A percentile compares a stretch with the other conserved stretches of the same genome.
Conservation (phyloP, 2,797 vertebrate genomes). For the Hydrolagus colliei region DNA sequence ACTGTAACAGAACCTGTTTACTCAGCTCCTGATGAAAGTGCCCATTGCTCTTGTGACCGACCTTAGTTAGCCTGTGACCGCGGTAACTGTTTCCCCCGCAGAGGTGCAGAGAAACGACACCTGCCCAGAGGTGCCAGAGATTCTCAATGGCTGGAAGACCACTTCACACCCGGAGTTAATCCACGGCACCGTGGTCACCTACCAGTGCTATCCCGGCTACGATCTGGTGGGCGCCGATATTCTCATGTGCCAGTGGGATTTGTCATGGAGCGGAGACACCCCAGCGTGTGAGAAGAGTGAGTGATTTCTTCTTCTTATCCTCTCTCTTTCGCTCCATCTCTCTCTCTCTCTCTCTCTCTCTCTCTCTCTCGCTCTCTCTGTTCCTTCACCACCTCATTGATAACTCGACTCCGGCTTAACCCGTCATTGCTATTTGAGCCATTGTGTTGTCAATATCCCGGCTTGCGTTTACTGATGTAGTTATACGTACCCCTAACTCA, state of each 20-base stretch:
- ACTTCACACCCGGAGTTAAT: slow-evolving; percentile 84
- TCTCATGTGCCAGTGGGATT: slow-evolving; percentile 94
- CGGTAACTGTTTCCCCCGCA: slow-evolving; percentile 41
- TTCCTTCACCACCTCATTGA: background rate
- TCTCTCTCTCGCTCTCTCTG: background rate
- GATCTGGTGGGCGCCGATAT: slow-evolving; percentile 77
- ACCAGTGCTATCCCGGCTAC: slow-evolving; percentile 88
- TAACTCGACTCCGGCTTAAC: too few species aligned
- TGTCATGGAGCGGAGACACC: slow-evolving; percentile 86
- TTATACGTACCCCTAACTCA: too few species aligned
- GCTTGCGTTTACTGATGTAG: too few species aligned
- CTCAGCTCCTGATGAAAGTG: too few species aligned
- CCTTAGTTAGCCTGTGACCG: background rate
- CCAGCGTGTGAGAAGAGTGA: slow-evolving; percentile 82
- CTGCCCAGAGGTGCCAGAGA: slow-evolving; percentile 85
- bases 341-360: background rate
- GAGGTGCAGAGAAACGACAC: slow-evolving; percentile 91
- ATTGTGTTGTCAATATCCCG: too few species aligned
- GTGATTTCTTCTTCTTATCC: slow-evolving; percentile 36
- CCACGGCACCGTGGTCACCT: slow-evolving; percentile 85
- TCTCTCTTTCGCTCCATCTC: background rate
- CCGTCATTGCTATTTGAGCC: too few species aligned
- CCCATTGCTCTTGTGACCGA: too few species aligned
- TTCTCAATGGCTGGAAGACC: slow-evolving; percentile 86
- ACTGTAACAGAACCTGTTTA: too few species aligned